phyloP scores from a whole-genome alignment of 2,797 vertebrate species.

The Morus bassanus region DNA sequence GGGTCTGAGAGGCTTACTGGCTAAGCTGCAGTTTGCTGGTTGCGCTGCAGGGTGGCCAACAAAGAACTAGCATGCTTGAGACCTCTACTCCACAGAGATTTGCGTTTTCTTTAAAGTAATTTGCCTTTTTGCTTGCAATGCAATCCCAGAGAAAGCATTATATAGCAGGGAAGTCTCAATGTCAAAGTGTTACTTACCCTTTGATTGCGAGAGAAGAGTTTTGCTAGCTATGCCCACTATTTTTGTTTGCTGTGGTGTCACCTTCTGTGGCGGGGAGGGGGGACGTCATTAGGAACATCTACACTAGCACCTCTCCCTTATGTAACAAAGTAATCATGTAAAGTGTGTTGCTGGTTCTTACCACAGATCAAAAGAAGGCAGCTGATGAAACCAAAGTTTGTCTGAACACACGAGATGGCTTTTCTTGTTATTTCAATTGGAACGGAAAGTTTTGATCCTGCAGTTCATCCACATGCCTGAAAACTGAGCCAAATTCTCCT shows the following conservation, averaged over 20 bases:
- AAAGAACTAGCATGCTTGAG: background rate
- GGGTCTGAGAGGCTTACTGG: background rate
- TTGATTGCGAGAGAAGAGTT: background rate
- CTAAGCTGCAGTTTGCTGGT: background rate
- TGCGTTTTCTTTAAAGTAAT: background rate
- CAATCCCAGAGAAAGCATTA: background rate
- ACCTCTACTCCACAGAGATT: background rate
- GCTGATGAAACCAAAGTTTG: background rate
- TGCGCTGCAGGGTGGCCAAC: background rate
- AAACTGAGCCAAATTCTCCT: background rate
- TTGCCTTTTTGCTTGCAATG: background rate
- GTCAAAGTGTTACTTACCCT: conserved; percentile 14
- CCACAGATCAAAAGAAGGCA: background rate
- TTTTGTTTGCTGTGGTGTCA: conserved; percentile 16
- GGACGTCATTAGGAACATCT: background rate
- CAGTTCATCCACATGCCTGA: background rate
- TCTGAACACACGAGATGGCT: background rate
- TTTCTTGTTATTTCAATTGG: background rate
- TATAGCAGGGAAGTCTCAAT: conserved; percentile 17
- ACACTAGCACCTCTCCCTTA: background rate
- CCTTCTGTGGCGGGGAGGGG: background rate
- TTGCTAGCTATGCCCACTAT: background rate
- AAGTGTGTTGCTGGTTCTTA: background rate
- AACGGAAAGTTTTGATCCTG: background rate
- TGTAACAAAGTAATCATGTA: background rate